Percentiles rank a stretch among this genome's conserved stretches.
These are phyloP conservation scores for Ernsta delagoae DNA, from an alignment of 2,888 invertebrate species.

Conservation along the genomic window DNA sequence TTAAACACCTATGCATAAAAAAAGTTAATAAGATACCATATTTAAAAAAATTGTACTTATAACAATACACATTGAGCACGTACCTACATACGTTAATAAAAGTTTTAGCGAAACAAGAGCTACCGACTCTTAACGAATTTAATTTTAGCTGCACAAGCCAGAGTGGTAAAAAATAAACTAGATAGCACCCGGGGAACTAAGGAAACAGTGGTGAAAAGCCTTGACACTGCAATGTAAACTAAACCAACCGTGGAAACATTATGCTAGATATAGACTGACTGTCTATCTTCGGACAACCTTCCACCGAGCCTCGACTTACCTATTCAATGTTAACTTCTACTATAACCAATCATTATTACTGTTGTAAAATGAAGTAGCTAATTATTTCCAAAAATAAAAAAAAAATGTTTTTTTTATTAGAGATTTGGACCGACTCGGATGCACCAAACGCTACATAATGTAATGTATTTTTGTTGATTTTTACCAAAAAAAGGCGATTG, in stretches of 20 bases:
- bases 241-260: constrained; percentile 25
- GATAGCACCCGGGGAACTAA: constrained; percentile 21
- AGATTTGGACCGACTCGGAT: no score
- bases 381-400: no score
- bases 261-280: neutral
- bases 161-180: constrained; percentile 13
- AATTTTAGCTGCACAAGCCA: constrained; percentile 16
- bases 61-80: no score
- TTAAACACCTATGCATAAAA: neutral
- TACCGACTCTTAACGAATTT: neutral
- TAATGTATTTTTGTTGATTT: no score
- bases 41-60: neutral
- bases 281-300: neutral
- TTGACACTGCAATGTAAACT: constrained; percentile 38
- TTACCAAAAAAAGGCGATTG: no score
- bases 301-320: neutral
- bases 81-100: no score
- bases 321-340: neutral
- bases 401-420: no score
- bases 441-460: no score
- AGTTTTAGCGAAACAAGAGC: no score
- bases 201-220: constrained; percentile 17
- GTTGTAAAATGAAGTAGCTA: no score
- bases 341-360: no score
- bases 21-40: neutral